These are phyloP conservation scores for Platysteira castanea DNA, from an alignment of 2,113 vertebrate species.

Conservation along the genomic window DNA sequence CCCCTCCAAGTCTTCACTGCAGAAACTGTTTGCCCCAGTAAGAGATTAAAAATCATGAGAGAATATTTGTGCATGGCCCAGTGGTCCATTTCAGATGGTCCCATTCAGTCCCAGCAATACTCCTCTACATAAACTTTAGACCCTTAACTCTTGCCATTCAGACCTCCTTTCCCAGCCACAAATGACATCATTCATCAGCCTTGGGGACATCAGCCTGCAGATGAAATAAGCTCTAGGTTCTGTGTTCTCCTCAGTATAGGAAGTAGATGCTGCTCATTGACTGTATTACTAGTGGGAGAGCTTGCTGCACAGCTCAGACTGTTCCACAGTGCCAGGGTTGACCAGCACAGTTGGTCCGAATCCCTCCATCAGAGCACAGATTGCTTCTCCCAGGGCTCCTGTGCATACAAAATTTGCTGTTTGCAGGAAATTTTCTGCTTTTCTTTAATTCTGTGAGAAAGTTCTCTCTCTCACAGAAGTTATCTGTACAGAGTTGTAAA, in stretches of 20 bases:
- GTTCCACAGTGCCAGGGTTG: background rate
- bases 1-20: background rate
- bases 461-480: too few species aligned
- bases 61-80: background rate
- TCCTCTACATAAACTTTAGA: background rate
- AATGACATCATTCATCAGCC: background rate
- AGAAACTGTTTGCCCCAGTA: background rate
- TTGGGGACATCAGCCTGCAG: background rate
- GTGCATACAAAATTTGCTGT: too few species aligned
- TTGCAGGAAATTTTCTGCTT: too few species aligned
- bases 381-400: background rate
- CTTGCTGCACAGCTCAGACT: background rate
- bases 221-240: background rate
- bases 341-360: background rate
- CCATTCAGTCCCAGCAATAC: background rate
- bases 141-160: background rate
- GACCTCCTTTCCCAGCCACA: background rate
- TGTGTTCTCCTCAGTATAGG: background rate
- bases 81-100: background rate
- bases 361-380: background rate
- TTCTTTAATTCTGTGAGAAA: too few species aligned
- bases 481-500: too few species aligned
- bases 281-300: background rate
- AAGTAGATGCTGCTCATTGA: background rate
- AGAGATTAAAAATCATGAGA: background rate